Evolutionary conservation across 2,113 vertebrate species (phyloP).

Genomic region (Daphoenositta chrysoptera): DNA sequence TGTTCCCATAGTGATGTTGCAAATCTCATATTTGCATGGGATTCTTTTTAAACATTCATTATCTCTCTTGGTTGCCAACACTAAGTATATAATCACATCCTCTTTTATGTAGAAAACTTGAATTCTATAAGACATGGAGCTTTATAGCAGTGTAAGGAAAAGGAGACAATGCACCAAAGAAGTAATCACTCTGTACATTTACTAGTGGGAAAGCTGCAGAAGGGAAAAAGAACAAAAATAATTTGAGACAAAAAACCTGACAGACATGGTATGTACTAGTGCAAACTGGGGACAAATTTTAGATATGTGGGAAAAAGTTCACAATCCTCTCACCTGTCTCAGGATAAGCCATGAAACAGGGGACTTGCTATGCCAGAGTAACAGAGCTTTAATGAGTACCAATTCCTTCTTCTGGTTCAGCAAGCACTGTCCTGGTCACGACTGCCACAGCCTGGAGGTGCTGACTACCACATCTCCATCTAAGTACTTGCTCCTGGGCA

Average conservation of each 20-base stretch:
- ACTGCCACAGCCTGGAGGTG: neutral
- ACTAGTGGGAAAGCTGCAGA: neutral
- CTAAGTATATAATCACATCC: neutral
- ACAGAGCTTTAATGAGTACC: neutral
- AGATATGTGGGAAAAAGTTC: neutral
- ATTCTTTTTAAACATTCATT: slow-evolving; percentile 23
- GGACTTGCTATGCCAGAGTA: neutral
- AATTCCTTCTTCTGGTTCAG: neutral
- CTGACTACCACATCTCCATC: neutral
- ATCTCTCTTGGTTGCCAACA: neutral
- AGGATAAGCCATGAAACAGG: neutral
- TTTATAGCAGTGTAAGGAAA: neutral
- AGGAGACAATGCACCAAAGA: neutral
- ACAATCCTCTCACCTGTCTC: neutral
- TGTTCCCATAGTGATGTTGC: slow-evolving; percentile 49
- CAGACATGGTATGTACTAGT: neutral
- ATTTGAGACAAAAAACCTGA: neutral
- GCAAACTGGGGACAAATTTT: neutral
- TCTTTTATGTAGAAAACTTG: neutral
- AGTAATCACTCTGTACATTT: neutral
- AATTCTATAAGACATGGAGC: neutral
- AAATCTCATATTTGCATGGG: slow-evolving; percentile 56
- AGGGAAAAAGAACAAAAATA: neutral
- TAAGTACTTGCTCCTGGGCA: neutral
- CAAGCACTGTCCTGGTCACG: neutral